Evolutionary conservation across 2,113 vertebrate species (phyloP).

Genomic region (Proterorhinus semilunaris): DNA sequence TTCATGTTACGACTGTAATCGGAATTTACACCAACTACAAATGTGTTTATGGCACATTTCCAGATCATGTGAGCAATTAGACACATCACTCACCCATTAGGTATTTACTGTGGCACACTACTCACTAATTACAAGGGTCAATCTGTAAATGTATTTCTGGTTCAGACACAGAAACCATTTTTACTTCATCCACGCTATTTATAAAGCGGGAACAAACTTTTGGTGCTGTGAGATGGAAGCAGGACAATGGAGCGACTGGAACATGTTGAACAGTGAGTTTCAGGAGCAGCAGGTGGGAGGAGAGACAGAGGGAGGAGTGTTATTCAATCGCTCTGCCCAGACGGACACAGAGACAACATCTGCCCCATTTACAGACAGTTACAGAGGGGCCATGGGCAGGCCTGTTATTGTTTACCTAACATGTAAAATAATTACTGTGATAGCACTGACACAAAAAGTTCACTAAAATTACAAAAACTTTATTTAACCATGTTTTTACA

Average conservation of each 20-base stretch:
- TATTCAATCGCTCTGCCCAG: slow-evolving; percentile 32
- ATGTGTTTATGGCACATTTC: slow-evolving; percentile 36
- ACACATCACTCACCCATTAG: not conserved
- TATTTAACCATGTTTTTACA: no score
- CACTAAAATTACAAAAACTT: no score
- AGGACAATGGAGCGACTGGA: slow-evolving; percentile 24
- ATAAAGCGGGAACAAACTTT: slow-evolving; percentile 23
- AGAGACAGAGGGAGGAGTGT: slow-evolving; percentile 18
- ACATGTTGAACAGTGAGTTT: slow-evolving; percentile 41
- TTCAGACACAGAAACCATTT: not conserved
- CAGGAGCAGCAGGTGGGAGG: not conserved
- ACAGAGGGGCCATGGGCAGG: no score
- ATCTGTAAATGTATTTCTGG: not conserved
- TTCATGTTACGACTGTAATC: no score
- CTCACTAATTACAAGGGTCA: not conserved
- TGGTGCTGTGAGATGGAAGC: slow-evolving; percentile 9
- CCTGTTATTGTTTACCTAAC: no score
- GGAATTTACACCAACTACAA: slow-evolving; percentile 5
- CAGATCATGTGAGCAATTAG: slow-evolving; percentile 43
- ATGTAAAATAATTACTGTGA: no score
- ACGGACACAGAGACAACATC: slow-evolving; percentile 16
- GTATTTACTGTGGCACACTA: not conserved
- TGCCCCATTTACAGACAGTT: no score
- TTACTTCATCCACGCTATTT: slow-evolving; percentile 3
- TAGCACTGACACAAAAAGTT: slow-evolving; percentile 18